Conservation (phyloP, 2,888 invertebrate species). For the Tryphoninae sp. region DNA sequence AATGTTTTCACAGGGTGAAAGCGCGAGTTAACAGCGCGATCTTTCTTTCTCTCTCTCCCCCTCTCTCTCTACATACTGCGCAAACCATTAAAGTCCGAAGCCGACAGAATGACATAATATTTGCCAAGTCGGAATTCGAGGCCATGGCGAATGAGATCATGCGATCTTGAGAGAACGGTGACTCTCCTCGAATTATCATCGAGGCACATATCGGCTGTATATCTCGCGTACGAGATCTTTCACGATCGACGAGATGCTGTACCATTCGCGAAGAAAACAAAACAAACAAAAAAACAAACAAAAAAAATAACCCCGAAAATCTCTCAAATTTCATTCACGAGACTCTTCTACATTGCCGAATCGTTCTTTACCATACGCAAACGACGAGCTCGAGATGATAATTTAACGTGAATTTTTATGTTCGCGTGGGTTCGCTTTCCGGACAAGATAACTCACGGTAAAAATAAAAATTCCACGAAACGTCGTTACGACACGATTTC, state of each 20-base stretch:
- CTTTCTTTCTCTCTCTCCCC: background rate
- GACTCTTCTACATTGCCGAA: background rate
- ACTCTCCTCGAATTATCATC: constrained; percentile 45
- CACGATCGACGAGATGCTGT: background rate
- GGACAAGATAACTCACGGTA: constrained; percentile 11
- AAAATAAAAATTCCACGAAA: background rate
- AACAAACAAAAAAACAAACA: background rate
- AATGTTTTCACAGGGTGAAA: constrained; percentile 8
- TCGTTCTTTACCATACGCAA: background rate
- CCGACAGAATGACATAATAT: constrained; percentile 71
- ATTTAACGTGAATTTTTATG: constrained; percentile 3
- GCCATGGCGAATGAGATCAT: constrained; percentile 75
- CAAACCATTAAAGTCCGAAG: constrained; percentile 27
- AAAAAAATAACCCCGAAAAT: too few relatives aligned
- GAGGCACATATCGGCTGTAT: constrained; percentile 27
- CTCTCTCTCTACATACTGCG: background rate
- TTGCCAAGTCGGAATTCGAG: constrained; percentile 73
- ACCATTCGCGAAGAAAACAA: background rate
- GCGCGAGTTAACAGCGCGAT: background rate
- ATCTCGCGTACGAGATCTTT: background rate
- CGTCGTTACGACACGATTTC: background rate
- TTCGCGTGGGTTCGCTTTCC: constrained; percentile 15
- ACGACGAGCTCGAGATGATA: constrained; percentile 5
- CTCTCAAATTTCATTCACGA: background rate
- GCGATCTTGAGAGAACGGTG: constrained; percentile 55